These are phyloP conservation scores for Pollachius pollachius DNA, from an alignment of 2,113 vertebrate genomes.

Conservation along the genomic window DNA sequence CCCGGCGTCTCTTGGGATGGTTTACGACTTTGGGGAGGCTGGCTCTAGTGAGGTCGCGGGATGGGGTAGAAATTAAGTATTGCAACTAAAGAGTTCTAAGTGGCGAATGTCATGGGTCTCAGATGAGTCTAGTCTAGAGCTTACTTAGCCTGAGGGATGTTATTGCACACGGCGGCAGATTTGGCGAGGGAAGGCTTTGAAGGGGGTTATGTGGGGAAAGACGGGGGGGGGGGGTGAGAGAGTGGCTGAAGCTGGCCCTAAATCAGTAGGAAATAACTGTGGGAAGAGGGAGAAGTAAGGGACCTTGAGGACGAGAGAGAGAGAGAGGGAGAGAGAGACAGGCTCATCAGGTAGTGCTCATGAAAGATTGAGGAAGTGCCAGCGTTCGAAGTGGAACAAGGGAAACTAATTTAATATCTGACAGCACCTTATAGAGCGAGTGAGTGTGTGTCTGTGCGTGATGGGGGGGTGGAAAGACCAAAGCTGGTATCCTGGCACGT, in stretches of 20 bases:
- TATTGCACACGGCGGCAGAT: conserved; percentile 67
- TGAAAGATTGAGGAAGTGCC: background rate
- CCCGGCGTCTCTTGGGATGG: background rate
- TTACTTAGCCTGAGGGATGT: conserved; percentile 62
- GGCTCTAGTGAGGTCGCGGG: conserved; percentile 50
- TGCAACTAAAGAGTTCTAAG: conserved; percentile 63
- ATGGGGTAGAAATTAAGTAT: conserved; percentile 56
- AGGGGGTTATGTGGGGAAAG: too few species aligned
- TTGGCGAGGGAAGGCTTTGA: background rate
- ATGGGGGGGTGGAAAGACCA: too few species aligned
- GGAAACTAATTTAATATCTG: too few species aligned
- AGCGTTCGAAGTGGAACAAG: background rate
- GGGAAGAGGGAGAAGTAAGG: too few species aligned
- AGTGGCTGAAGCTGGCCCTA: too few species aligned
- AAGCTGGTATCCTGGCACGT: too few species aligned
- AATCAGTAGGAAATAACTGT: too few species aligned
- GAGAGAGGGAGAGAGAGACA: background rate
- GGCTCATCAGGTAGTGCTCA: too few species aligned
- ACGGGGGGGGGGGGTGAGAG: too few species aligned
- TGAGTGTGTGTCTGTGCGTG: too few species aligned
- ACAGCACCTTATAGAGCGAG: too few species aligned
- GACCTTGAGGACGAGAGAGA: background rate
- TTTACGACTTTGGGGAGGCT: conserved; percentile 53
- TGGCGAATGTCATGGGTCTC: conserved; percentile 61
- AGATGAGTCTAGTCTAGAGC: conserved; percentile 65